A percentile compares a stretch with the other conserved stretches of the same genome.
phyloP scores from a whole-genome alignment of 2,797 vertebrate genomes.

The Sylvia borin region DNA sequence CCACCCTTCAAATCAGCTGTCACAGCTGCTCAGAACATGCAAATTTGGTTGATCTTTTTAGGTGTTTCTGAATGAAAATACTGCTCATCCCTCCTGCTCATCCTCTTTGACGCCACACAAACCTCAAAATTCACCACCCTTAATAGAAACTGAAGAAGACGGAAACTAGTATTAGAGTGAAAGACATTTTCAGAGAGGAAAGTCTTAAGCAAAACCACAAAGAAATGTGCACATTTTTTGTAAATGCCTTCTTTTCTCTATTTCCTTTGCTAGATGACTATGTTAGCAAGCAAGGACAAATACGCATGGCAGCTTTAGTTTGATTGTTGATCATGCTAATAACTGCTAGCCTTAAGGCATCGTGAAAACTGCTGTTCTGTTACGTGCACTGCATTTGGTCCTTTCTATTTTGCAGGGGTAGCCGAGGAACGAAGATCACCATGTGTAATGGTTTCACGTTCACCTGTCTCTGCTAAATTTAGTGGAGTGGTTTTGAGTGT shows the following conservation, averaged over 20 bases:
- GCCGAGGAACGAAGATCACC: neutral
- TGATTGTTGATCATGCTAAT: neutral
- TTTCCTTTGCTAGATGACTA: neutral
- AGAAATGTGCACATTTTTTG: neutral
- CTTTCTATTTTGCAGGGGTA: neutral
- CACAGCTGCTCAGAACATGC: neutral
- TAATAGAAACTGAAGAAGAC: neutral
- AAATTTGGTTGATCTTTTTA: neutral
- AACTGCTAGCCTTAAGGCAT: neutral
- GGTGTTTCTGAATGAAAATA: neutral
- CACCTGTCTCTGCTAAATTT: no score
- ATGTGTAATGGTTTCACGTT: no score
- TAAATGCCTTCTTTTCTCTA: neutral
- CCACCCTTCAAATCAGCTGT: neutral
- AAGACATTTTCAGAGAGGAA: neutral
- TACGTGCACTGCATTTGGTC: neutral
- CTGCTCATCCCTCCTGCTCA: neutral
- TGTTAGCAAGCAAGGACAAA: neutral
- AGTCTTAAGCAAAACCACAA: neutral
- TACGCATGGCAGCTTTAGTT: neutral
- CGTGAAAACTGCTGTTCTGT: neutral
- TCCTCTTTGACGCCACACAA: neutral
- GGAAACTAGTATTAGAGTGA: neutral
- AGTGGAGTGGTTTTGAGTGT: no score
- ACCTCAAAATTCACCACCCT: neutral